Evolutionary conservation across 2,113 vertebrate species (phyloP).

Genomic region (Lota lota): DNA sequence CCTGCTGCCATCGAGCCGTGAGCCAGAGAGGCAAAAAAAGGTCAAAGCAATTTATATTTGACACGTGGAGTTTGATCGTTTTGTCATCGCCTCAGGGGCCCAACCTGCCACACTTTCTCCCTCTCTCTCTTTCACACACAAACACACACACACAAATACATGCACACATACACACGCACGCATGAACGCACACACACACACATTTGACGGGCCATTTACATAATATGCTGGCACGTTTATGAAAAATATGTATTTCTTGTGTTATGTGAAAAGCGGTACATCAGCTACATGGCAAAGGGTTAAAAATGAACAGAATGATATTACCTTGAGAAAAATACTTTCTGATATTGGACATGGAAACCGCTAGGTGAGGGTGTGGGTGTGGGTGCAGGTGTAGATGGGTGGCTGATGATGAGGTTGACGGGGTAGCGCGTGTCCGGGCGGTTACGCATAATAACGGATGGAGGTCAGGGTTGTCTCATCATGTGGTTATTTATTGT

Average conservation of each 20-base stretch:
- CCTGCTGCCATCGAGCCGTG: conserved; percentile 69
- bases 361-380: conserved; percentile 17
- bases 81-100: conserved; percentile 75
- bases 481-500: conserved; percentile 61
- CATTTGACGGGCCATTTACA: not conserved
- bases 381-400: no score
- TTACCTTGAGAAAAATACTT: no score
- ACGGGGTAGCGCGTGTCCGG: conserved; percentile 16
- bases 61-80: conserved; percentile 78
- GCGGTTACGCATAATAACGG: conserved; percentile 51
- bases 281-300: not conserved
- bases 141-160: not conserved
- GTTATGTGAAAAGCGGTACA: not conserved
- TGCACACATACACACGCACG: not conserved
- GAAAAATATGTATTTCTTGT: not conserved
- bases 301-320: no score
- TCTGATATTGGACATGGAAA: not conserved
- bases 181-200: conserved; percentile 1
- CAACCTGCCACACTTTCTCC: conserved; percentile 53
- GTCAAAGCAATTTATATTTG: conserved; percentile 83
- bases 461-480: conserved; percentile 55
- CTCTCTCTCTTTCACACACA: conserved; percentile 2
- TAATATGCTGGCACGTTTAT: no score
- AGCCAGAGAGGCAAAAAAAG: conserved; percentile 68
- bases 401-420: not conserved